Evolutionary conservation across 2,113 vertebrate species (phyloP), one percentile per base, ranked within the genome.

Genomic region (Phoenicopterus ruber): DNA sequence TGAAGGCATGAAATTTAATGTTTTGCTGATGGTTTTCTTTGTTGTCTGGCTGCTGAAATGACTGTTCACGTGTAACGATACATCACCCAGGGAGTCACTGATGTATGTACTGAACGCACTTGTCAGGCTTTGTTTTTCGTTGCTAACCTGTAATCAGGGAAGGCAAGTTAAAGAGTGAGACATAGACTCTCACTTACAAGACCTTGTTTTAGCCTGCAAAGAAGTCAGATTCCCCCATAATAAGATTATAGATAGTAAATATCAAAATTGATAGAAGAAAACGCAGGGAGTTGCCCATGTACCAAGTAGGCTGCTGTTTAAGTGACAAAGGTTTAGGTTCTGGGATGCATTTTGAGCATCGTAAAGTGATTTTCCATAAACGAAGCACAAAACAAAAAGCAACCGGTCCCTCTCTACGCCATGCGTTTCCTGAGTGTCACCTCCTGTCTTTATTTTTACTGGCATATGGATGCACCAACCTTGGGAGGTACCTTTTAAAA

Each of bases 221-320:
- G 1, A 13, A 63, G 15, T 6, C 42, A 44, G 13, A 29, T 50
- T 81, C 16, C 18, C 17, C 40, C 19, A 1, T 38, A 16, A 16
- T 31, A 36, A 44, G 26, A 22, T 54, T 22, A 46, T 8, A 36
- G 65, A 18, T 10, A 72, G 28, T 0, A 67, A 83, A 42, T 32
- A 36, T 13, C 16, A 58, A 55, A 76, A 62, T 26, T 6, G 65
- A 28, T 4, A 12, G 16, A 44, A 49, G n/a, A 47, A 34, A 6
- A 12, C 3, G 0, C 5, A 13, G 28, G 50, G 20, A 52, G 10
- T 17, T 58, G 38, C 42, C 20, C 11, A 0, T 9, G 7, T 13
- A 10, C 26, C 31, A 34, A 2, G 5, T 26, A 28, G 44, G 6
- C 38, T 82, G 54, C 46, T 74, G 9, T 34, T n/a, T 8, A 50